Evolutionary conservation across 2,888 invertebrate species (phyloP).

Genomic region (Subacronicta megacephala): DNA sequence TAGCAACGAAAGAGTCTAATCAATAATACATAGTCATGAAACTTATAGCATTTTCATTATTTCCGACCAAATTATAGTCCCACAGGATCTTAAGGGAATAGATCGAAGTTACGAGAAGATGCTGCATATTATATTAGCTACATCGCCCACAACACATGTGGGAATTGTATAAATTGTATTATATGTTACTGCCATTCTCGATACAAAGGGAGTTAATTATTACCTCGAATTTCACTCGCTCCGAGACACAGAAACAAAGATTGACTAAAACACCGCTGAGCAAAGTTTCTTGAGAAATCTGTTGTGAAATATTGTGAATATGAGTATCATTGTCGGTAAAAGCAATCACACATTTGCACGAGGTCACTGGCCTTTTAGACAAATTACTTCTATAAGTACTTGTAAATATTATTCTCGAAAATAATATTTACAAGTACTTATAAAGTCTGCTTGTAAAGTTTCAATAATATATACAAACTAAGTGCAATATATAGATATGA

Average conservation of each 20-base stretch:
- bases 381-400: conserved; percentile 4
- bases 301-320: conserved; percentile 14
- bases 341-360: conserved; percentile 6
- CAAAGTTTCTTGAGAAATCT: conserved; percentile 12
- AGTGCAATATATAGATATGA: neutral
- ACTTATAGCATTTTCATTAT: conserved; percentile 74
- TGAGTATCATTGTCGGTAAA: conserved; percentile 19
- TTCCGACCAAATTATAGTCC: conserved; percentile 71
- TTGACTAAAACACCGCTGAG: conserved; percentile 18
- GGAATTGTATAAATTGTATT: conserved; percentile 62
- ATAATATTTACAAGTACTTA: no score
- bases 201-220: conserved; percentile 39
- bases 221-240: conserved; percentile 15
- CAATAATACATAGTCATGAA: conserved; percentile 70
- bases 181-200: conserved; percentile 22
- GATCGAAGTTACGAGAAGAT: conserved; percentile 67
- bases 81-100: conserved; percentile 60
- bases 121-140: conserved; percentile 71
- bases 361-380: conserved; percentile 7
- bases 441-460: no score
- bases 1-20: conserved; percentile 43
- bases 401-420: neutral
- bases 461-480: neutral
- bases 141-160: conserved; percentile 51
- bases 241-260: conserved; percentile 17